phyloP scores from a whole-genome alignment of 2,797 vertebrate genomes.

The Enteromius viviparus region DNA sequence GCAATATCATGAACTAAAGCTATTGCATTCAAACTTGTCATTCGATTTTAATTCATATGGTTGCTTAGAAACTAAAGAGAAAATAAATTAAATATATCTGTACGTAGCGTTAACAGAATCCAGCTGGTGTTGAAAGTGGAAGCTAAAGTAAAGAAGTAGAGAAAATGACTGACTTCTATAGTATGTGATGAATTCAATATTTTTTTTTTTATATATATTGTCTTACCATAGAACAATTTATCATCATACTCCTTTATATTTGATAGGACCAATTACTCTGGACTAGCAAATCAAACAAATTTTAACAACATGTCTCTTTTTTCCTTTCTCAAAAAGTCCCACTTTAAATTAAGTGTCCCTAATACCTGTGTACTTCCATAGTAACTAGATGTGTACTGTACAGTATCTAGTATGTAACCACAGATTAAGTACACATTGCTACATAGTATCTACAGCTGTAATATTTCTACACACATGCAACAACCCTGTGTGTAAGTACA shows the following conservation, averaged over 20 bases:
- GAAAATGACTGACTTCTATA: not conserved
- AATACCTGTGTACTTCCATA: no score
- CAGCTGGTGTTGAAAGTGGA: not conserved
- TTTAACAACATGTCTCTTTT: not conserved
- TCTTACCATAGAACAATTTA: not conserved
- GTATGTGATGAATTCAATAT: no score
- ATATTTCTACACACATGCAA: no score
- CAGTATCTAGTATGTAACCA: no score
- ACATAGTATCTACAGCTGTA: no score
- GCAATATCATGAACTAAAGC: slow-evolving; percentile 35
- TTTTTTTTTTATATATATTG: not conserved
- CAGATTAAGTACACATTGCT: no score
- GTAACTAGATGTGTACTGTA: no score
- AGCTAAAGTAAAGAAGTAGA: not conserved
- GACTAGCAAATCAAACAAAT: not conserved
- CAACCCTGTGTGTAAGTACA: no score
- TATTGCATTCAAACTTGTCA: not conserved
- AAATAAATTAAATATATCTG: not conserved
- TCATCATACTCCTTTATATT: not conserved
- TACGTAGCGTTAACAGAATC: not conserved
- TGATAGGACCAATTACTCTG: not conserved
- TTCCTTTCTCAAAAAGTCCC: not conserved
- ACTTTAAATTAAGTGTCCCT: no score
- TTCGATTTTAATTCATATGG: not conserved
- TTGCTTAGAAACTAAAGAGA: not conserved